Base-by-base conservation (phyloP, 2,113 vertebrate genomes). In the Turdus rufiventris region DNA sequence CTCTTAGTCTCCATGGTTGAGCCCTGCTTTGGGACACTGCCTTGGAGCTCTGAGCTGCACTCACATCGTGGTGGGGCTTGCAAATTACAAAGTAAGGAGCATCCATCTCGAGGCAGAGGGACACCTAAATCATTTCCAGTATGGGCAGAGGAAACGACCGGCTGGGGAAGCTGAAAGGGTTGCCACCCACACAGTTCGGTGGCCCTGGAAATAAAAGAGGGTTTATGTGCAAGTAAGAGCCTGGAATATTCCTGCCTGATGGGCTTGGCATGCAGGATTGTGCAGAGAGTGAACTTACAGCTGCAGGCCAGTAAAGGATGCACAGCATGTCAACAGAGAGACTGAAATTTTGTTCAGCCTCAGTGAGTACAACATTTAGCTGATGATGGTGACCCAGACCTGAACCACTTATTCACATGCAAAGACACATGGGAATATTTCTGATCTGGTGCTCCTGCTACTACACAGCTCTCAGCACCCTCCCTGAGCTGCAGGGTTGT, bases 1-100 rank as follows among this genome's bases (percentile, higher is more conserved):
- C 2, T 45, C 18, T 74, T 43, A 2, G 2, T 14, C 10, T 73
- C 36, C 0, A 0, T 4, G 2, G 58, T 8, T 28, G 18, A 85
- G 38, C 11, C 2, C 14, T 7, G 1, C 8, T 73, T 70, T 76
- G 50, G 85, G 78, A 51, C 0, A 8, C 23, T 45, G 45, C 70
- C 25, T 65, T 1, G 40, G 61, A 89, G 36, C 62, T 12, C 7
- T 25, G 45, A 31, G 47, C 21, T 12, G 16, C 16, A 2, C 19
- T 88, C 77, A 58, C 2, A 2, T 45, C 73, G 1, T 14, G 48
- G 53, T 57, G 47, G 45, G 34, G 74, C 28, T 58, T 5, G 7
- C 54, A 91, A 77, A 82, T 58, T 57, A 51, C 26, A 73, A 63
- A 43, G 75, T 2, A 10, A 63, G 56, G 36, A 94, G 66, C 54